Evolutionary conservation across 2,888 invertebrate species (phyloP).

Genomic region (Smittia aterrima): DNA sequence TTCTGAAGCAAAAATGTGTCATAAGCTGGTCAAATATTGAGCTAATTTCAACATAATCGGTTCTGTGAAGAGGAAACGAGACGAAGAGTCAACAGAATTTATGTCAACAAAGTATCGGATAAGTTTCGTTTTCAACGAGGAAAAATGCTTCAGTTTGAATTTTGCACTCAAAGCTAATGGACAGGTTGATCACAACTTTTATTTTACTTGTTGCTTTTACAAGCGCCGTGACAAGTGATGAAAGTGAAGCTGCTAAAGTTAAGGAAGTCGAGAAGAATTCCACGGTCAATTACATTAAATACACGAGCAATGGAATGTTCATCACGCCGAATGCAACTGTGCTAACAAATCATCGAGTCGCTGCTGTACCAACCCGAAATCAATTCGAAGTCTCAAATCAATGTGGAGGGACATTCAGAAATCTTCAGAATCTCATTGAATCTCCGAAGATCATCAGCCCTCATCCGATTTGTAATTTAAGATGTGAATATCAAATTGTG

Average conservation of each 20-base stretch:
- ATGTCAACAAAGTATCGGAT: slow-evolving; percentile 7
- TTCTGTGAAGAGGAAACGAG: slow-evolving; percentile 9
- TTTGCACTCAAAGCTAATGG: slow-evolving; percentile 2
- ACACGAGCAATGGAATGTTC: background rate
- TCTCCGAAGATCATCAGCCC: slow-evolving; percentile 57
- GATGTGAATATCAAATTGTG: slow-evolving; percentile 57
- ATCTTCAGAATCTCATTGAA: slow-evolving; percentile 55
- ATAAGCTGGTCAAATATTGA: background rate
- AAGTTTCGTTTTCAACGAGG: slow-evolving; percentile 35
- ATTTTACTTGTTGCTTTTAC: background rate
- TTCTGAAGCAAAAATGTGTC: background rate
- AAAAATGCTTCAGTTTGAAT: slow-evolving; percentile 21
- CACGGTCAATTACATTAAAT: background rate
- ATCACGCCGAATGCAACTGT: background rate
- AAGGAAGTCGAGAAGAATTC: background rate
- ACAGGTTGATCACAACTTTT: background rate
- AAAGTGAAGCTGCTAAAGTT: background rate
- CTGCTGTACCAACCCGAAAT: background rate
- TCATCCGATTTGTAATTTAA: slow-evolving; percentile 49
- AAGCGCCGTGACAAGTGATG: background rate
- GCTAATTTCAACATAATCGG: background rate
- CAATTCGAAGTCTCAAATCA: background rate
- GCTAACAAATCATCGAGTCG: background rate
- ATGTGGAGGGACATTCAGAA: slow-evolving; percentile 54
- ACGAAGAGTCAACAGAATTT: slow-evolving; percentile 7